These are phyloP conservation scores for Elanoides forficatus DNA, from an alignment of 2,113 vertebrate genomes.

Conservation along the genomic window DNA sequence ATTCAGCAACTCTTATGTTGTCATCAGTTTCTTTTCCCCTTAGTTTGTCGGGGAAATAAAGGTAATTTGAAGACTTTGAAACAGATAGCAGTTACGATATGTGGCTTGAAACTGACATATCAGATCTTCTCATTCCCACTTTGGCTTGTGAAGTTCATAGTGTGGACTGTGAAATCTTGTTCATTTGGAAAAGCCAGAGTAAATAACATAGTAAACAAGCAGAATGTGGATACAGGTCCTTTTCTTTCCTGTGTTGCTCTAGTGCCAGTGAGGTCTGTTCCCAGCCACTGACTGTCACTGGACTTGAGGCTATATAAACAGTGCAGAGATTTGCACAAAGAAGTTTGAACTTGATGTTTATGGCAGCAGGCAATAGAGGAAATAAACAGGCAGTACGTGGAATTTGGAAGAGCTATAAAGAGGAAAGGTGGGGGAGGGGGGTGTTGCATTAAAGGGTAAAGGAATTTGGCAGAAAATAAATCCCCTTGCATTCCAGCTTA, in stretches of 20 bases:
- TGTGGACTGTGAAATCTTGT: neutral
- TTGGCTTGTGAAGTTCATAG: neutral
- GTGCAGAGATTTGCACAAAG: neutral
- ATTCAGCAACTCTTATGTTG: neutral
- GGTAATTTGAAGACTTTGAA: neutral
- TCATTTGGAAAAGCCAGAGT: neutral
- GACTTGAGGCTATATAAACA: neutral
- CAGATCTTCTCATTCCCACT: neutral
- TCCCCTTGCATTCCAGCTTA: too few species aligned
- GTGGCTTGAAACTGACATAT: neutral
- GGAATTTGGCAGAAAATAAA: too few species aligned
- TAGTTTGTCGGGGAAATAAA: neutral
- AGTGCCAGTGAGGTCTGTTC: neutral
- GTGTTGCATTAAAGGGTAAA: too few species aligned
- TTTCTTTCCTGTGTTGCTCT: neutral
- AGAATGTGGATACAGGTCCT: neutral
- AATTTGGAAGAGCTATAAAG: neutral
- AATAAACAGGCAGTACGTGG: neutral
- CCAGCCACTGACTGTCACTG: neutral
- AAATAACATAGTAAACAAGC: neutral
- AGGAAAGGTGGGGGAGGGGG: neutral
- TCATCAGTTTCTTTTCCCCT: neutral
- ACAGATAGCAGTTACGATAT: neutral
- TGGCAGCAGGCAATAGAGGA: neutral
- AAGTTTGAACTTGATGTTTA: neutral